phyloP scores from a whole-genome alignment of 1,140 invertebrate genomes.

The Bombyx mandarina region DNA sequence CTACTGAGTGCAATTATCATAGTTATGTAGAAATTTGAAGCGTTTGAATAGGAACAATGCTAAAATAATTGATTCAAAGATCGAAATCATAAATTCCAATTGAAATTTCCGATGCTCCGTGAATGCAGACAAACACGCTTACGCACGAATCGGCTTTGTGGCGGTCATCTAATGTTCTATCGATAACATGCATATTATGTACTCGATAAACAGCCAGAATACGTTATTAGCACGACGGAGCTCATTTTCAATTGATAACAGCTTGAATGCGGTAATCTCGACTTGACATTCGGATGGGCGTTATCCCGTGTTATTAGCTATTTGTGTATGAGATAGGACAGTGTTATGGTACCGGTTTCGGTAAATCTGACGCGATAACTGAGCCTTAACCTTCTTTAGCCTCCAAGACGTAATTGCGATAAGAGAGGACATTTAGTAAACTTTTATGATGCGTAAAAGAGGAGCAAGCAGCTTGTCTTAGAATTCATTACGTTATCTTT shows the following conservation, averaged over 20 bases:
- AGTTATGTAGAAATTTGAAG: too few relatives aligned
- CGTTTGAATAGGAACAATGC: too few relatives aligned
- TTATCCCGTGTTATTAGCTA: constrained; percentile 10
- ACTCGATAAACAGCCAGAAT: constrained; percentile 9
- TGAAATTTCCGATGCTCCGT: too few relatives aligned
- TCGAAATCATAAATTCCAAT: too few relatives aligned
- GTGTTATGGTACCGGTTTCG: constrained; percentile 5
- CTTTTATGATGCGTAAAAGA: too few relatives aligned
- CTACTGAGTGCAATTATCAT: too few relatives aligned
- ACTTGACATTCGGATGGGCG: constrained; percentile 7
- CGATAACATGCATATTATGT: neutral
- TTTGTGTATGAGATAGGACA: constrained; percentile 3
- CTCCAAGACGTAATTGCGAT: too few relatives aligned
- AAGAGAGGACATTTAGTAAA: too few relatives aligned
- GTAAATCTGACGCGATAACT: neutral
- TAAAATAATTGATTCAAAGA: too few relatives aligned
- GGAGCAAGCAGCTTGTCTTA: too few relatives aligned
- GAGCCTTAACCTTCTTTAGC: neutral
- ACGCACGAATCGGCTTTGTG: neutral
- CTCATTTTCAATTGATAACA: constrained; percentile 16
- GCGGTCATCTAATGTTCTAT: constrained; percentile 2
- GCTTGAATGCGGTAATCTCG: constrained; percentile 4
- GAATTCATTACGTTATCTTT: too few relatives aligned
- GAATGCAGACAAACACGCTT: too few relatives aligned
- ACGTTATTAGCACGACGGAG: constrained; percentile 10